Evolutionary conservation across 2,797 vertebrate genomes (phyloP), one percentile per base, ranked within the genome.

Genomic region (Chanos chanos): DNA sequence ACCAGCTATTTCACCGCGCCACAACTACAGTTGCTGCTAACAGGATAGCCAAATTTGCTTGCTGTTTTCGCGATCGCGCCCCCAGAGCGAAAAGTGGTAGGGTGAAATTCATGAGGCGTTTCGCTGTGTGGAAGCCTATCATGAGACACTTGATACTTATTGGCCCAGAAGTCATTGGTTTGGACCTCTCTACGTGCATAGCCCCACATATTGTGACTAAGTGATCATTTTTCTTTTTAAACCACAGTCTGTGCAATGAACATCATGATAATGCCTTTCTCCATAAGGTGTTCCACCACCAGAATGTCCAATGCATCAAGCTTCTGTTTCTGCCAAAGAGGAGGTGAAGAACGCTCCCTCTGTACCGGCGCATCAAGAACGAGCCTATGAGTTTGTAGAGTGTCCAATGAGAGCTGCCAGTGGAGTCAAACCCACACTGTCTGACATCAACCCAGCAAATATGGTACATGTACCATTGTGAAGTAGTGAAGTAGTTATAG

Each of bases 401-500:
- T 92, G 92, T 74, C 92, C 92, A 0, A 66, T 93, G 66, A 86
- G 71, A 0, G 73, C 78, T 15, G 61, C 47, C 13, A 64, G 69
- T 7, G 56, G 47, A 41, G 34, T 34, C 13, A 66, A 56, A 49
- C 53, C 52, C 57, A 31, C 27, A 18, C 63, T 75, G 22, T 81
- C 87, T 33, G 86, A 89, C 49, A 87, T 92, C 22, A 84, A 93
- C 79, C 90, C 89, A 64, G 86, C 84, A 37, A 92, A 93, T 64
- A 89, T 93, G 91, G 91, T 94, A 87, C 76, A 34, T 44, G 24
- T 15, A 1, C 0, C 4, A 7, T 8, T 15, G n/a, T n/a, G 37
- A 1, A 27, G 55, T 39, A 6, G 16, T 24, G n/a, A 39, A 10
- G 9, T n/a, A 7, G 8, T 10, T n/a, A n/a, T n/a, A n/a, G n/a